Evolutionary conservation across 2,888 invertebrate species (phyloP).

Genomic region (Amiota communis): DNA sequence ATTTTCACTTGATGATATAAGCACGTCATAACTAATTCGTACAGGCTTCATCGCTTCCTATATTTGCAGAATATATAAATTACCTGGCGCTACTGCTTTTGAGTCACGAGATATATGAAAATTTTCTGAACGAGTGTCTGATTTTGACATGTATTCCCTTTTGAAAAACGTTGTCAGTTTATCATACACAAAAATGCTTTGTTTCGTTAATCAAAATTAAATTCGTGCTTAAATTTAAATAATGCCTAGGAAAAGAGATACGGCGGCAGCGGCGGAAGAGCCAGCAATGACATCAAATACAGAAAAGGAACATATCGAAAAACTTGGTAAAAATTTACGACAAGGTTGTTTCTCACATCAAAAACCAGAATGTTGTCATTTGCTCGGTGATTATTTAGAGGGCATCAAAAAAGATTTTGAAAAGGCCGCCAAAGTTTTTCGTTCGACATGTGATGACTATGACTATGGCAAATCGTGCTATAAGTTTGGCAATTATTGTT

Average conservation of each 20-base stretch:
- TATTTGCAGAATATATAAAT: too few relatives aligned
- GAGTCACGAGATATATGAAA: too few relatives aligned
- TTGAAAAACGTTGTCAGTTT: background rate
- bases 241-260: too few relatives aligned
- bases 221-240: background rate
- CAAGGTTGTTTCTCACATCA: slow-evolving; percentile 93
- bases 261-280: background rate
- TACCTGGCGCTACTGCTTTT: too few relatives aligned
- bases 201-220: slow-evolving; percentile 1
- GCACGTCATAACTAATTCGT: too few relatives aligned
- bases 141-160: too few relatives aligned
- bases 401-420: slow-evolving; percentile 85
- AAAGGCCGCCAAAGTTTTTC: slow-evolving; percentile 85
- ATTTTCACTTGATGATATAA: too few relatives aligned
- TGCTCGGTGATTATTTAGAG: slow-evolving; percentile 92
- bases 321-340: slow-evolving; percentile 91
- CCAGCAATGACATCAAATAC: background rate
- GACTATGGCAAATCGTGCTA: slow-evolving; percentile 88
- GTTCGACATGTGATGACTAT: slow-evolving; percentile 88
- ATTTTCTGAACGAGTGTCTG: too few relatives aligned
- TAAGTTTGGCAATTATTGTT: slow-evolving; percentile 84
- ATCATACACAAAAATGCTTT: background rate
- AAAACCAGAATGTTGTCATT: slow-evolving; percentile 87
- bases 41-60: too few relatives aligned
- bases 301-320: slow-evolving; percentile 87